Evolutionary conservation across 1,140 invertebrate species (phyloP), one percentile per base, ranked within the genome.

Genomic region (Orchesella cincta): DNA sequence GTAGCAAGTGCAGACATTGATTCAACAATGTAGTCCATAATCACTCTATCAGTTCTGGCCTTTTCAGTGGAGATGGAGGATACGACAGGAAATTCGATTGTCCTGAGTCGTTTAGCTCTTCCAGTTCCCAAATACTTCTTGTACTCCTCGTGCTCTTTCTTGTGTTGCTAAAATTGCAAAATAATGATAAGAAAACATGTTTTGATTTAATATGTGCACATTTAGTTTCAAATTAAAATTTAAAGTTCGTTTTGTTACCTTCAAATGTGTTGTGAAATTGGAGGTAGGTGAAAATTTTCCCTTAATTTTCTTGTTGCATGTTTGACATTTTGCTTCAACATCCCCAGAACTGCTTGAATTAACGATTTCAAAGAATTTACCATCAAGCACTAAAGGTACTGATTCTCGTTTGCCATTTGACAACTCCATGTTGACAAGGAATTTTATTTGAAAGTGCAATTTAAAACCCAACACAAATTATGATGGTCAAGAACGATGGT

Each of bases 251-350:
- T n/a, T n/a, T n/a, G 20, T 72, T 72, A 72, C 70, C 70, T 72
- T 72, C 2, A 72, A 23, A 72, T 72, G 28, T 2, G 70, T 33
- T 72, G 31, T 72, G 31, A 72, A 72, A 35, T 72, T 72, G 3
- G 70, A 72, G 3, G 70, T 72, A 16, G 70, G 16, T 5, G n/a
- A 5, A 64, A 64, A 5, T 12, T 23, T n/a, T 26, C 57, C 57
- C 5, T 18, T 46, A 46, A 46, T 46, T 46, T 46, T 18, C 18
- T 46, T 46, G 39, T 46, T 46, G 39, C n/a, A n/a, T n/a, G n/a
- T n/a, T n/a, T n/a, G n/a, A n/a, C n/a, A n/a, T n/a, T n/a, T n/a
- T n/a, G n/a, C n/a, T n/a, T n/a, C n/a, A n/a, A n/a, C n/a, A n/a
- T n/a, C n/a, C n/a, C n/a, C n/a, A n/a, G n/a, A n/a, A n/a, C n/a